These are phyloP conservation scores for Mermis nigrescens DNA, from an alignment of 2,888 invertebrate species.

Conservation along the genomic window DNA sequence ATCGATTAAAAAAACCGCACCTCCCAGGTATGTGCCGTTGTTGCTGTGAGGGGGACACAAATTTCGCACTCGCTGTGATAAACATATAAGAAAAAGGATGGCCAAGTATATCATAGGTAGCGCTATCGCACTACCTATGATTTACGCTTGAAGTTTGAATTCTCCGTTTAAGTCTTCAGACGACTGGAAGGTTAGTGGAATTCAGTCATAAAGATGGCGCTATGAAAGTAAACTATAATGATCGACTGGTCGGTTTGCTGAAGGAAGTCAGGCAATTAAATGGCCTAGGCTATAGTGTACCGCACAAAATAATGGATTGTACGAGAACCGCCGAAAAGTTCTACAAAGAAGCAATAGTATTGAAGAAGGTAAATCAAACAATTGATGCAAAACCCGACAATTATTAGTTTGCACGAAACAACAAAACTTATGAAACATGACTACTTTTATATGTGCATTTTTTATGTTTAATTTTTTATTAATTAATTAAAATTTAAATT, in stretches of 20 bases:
- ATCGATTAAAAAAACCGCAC: no score
- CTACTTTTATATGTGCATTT: no score
- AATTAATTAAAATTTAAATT: not conserved
- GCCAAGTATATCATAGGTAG: no score
- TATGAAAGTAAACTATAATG: slow-evolving; percentile 65
- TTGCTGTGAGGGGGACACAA: no score
- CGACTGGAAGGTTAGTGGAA: slow-evolving; percentile 39
- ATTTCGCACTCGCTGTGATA: no score
- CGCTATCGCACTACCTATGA: no score
- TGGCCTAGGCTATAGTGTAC: slow-evolving; percentile 55
- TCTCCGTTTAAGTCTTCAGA: slow-evolving; percentile 33
- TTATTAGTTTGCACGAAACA: slow-evolving; percentile 41
- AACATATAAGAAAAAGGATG: no score
- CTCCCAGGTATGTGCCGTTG: no score
- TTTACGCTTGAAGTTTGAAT: no score
- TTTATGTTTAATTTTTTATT: no score
- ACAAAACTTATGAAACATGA: not conserved
- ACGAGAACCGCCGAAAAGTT: slow-evolving; percentile 55
- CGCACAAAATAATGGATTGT: slow-evolving; percentile 51
- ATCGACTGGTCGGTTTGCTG: slow-evolving; percentile 58
- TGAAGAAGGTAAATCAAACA: slow-evolving; percentile 53
- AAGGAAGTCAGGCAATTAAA: slow-evolving; percentile 69
- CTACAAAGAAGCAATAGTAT: slow-evolving; percentile 58
- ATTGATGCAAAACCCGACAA: slow-evolving; percentile 11
- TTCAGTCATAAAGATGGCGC: slow-evolving; percentile 36